These are phyloP conservation scores for Bombus affinis DNA, from an alignment of 1,140 invertebrate species.

Conservation along the genomic window DNA sequence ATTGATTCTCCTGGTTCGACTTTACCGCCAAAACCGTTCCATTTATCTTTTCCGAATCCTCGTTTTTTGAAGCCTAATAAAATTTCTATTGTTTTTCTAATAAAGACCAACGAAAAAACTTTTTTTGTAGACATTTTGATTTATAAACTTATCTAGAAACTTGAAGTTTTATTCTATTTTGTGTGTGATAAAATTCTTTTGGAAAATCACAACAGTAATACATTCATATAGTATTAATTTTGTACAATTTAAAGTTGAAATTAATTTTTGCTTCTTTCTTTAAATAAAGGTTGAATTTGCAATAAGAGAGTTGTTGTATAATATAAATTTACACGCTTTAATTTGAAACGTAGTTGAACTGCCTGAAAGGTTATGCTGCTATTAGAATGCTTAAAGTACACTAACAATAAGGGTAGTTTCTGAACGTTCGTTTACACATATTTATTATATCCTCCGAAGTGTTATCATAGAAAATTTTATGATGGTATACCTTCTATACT, in stretches of 20 bases:
- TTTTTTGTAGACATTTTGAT: slow-evolving; percentile 75
- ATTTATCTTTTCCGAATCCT: slow-evolving; percentile 88
- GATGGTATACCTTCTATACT: neutral
- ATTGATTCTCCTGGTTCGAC: slow-evolving; percentile 87
- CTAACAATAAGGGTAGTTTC: neutral
- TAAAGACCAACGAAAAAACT: slow-evolving; percentile 85
- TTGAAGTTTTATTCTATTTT: neutral
- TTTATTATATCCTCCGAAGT: neutral
- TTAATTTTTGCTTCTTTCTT: neutral
- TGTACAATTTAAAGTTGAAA: neutral
- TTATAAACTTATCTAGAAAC: neutral
- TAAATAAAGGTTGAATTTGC: neutral
- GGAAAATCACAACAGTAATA: neutral
- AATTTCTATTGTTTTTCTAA: slow-evolving; percentile 83
- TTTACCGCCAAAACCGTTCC: slow-evolving; percentile 94
- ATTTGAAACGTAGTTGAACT: neutral
- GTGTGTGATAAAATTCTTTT: neutral
- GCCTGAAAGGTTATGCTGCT: slow-evolving; percentile 10
- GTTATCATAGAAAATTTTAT: neutral
- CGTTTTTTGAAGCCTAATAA: slow-evolving; percentile 89
- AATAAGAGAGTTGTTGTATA: neutral
- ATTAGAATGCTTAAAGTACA: neutral
- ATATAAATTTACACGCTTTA: neutral
- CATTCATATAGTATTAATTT: neutral
- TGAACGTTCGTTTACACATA: neutral